Evolutionary conservation across 1,140 invertebrate species (phyloP).

Genomic region (Olivierus martensii): DNA sequence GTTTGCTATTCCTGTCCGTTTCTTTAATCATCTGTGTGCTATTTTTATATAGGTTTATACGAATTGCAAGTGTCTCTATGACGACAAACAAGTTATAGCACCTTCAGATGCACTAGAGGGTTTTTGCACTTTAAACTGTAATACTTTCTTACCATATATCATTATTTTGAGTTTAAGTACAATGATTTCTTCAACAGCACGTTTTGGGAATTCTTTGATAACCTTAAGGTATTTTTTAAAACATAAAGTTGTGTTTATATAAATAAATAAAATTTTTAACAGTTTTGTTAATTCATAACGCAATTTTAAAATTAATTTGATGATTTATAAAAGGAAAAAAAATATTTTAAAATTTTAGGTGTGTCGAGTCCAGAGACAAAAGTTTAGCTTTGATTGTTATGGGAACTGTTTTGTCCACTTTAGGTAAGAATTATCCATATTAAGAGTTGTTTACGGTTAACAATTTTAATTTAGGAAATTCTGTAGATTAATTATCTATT

Average conservation of each 20-base stretch:
- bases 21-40: no score
- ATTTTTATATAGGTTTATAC: no score
- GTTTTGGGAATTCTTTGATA: slow-evolving; percentile 11
- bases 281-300: neutral
- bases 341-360: slow-evolving; percentile 4
- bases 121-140: slow-evolving; percentile 10
- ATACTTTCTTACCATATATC: slow-evolving; percentile 7
- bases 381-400: slow-evolving; percentile 16
- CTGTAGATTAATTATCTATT: no score
- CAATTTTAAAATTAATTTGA: neutral
- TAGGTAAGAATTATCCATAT: slow-evolving; percentile 1
- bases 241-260: no score
- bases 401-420: slow-evolving; percentile 5
- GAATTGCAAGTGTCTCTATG: no score
- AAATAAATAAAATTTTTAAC: no score
- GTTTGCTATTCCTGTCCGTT: no score
- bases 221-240: slow-evolving; percentile 6
- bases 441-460: no score
- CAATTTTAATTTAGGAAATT: no score
- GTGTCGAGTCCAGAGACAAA: slow-evolving; percentile 20
- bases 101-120: neutral
- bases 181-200: slow-evolving; percentile 8
- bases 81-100: no score
- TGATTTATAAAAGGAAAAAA: neutral
- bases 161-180: slow-evolving; percentile 10